phyloP scores from a whole-genome alignment of 2,797 vertebrate species.

The Scolopax bukidnonensis region DNA sequence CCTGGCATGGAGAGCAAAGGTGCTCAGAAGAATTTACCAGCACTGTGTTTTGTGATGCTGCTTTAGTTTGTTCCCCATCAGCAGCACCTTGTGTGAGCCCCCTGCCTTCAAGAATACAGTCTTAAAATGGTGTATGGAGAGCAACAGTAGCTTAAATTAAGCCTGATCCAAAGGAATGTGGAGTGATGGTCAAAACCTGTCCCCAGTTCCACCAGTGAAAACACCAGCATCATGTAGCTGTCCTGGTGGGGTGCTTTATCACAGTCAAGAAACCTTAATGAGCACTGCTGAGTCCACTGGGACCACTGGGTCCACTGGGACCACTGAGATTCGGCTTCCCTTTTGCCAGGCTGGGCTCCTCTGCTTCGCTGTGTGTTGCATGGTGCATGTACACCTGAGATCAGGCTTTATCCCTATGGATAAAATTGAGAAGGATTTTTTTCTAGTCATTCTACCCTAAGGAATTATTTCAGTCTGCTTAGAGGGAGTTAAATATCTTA shows the following conservation, averaged over 20 bases:
- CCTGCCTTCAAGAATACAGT: background rate
- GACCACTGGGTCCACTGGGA: no score
- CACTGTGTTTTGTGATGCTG: background rate
- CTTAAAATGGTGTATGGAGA: background rate
- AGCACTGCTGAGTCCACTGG: background rate
- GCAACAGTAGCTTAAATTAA: background rate
- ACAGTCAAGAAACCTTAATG: background rate
- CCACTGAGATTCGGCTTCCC: background rate
- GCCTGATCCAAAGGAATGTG: background rate
- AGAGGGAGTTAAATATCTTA: background rate
- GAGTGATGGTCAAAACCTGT: background rate
- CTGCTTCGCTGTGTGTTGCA: rapidly evolving
- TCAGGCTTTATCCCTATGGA: background rate
- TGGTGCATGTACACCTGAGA: background rate
- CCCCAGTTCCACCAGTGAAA: background rate
- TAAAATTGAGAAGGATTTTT: background rate
- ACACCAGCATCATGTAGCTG: background rate
- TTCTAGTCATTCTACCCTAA: background rate
- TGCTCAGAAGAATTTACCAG: background rate
- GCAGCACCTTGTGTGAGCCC: background rate
- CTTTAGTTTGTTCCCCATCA: background rate
- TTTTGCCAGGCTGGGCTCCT: background rate
- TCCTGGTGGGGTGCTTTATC: background rate
- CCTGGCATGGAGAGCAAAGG: background rate
- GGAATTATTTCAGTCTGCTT: background rate